Percentiles rank a stretch among this genome's conserved stretches.
These are phyloP conservation scores for Gallinago jamesoni DNA, from an alignment of 2,113 vertebrate genomes.

Conservation along the genomic window DNA sequence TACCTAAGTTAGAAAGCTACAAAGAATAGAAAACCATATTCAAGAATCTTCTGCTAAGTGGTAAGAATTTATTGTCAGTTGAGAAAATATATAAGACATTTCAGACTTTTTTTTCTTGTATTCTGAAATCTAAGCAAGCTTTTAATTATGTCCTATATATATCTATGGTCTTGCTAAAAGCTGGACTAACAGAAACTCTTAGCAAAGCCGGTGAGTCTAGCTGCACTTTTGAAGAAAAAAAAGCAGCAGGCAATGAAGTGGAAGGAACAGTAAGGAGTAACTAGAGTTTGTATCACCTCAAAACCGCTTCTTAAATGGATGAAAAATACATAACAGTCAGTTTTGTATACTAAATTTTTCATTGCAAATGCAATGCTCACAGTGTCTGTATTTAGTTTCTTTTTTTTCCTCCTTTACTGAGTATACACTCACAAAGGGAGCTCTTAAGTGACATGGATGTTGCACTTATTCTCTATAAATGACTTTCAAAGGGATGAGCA, in stretches of 20 bases:
- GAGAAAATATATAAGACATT: background rate
- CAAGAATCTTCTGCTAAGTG: background rate
- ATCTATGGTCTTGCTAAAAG: background rate
- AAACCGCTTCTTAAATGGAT: background rate
- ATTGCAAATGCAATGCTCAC: background rate
- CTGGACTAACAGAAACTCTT: background rate
- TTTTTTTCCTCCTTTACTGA: background rate
- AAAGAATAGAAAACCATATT: background rate
- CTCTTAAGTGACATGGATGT: background rate
- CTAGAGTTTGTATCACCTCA: background rate
- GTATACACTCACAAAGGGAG: background rate
- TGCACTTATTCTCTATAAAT: background rate
- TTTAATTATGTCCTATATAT: background rate
- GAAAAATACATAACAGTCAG: background rate
- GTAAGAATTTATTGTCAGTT: background rate
- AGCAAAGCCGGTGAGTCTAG: background rate
- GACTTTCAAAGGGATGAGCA: background rate
- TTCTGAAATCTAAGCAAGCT: background rate
- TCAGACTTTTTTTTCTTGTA: background rate
- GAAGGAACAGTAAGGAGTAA: background rate
- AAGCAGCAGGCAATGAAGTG: background rate
- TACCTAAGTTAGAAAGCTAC: background rate
- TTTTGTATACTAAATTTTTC: background rate
- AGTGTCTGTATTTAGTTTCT: background rate
- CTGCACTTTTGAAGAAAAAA: background rate